Conservation (phyloP, 2,888 invertebrate species). For the Danaus chrysippus region DNA sequence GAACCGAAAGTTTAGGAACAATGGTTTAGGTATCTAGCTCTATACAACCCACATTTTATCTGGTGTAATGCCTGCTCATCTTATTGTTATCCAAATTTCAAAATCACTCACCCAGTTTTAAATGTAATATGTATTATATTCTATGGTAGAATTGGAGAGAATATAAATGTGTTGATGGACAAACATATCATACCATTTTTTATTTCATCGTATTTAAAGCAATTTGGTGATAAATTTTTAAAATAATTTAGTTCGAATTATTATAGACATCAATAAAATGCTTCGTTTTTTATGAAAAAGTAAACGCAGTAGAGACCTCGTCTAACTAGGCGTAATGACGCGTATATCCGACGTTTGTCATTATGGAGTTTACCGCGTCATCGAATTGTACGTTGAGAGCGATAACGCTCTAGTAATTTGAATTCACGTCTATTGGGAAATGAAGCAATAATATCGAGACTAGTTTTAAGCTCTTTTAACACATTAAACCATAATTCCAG, state of each 20-base stretch:
- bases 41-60: constrained; percentile 7
- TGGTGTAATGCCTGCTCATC: constrained; percentile 10
- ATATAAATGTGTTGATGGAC: no score
- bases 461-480: background rate
- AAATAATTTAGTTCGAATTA: background rate
- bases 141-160: no score
- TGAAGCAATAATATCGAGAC: background rate
- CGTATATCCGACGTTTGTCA: constrained; percentile 36
- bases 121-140: no score
- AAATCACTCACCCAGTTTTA: background rate
- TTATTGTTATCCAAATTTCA: background rate
- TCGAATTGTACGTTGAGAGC: constrained; percentile 34
- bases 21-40: constrained; percentile 10
- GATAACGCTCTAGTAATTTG: constrained; percentile 32
- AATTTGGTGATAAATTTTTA: no score
- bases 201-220: no score
- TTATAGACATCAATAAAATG: constrained; percentile 2
- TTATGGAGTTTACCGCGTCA: constrained; percentile 44
- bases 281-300: constrained; percentile 28
- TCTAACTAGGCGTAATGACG: constrained; percentile 34
- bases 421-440: constrained; percentile 16
- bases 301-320: constrained; percentile 10
- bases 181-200: no score
- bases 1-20: constrained; percentile 20
- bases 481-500: no score